Conservation (phyloP, 2,888 invertebrate species). For the Plagodis dolabraria region DNA sequence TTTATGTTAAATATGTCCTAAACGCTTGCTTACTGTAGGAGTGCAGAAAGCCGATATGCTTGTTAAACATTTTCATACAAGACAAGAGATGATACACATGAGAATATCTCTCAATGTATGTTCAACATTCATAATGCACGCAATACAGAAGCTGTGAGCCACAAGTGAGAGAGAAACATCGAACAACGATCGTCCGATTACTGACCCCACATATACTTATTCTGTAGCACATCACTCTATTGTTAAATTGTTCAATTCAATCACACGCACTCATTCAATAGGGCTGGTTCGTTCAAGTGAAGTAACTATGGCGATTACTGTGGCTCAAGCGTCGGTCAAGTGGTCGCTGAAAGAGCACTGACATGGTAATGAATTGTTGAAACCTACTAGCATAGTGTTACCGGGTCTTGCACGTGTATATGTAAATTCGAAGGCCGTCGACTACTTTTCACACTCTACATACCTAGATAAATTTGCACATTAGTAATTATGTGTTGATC, state of each 20-base stretch:
- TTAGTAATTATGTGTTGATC: constrained; percentile 1
- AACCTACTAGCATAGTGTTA: background rate
- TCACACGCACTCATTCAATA: constrained; percentile 22
- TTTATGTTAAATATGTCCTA: too few relatives aligned
- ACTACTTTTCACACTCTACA: constrained; percentile 22
- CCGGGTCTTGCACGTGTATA: constrained; percentile 12
- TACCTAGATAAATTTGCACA: constrained; percentile 8
- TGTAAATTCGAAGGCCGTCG: constrained; percentile 12
- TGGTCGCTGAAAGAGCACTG: constrained; percentile 3
- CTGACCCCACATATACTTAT: constrained; percentile 43
- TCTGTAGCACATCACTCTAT: constrained; percentile 10
- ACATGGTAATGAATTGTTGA: background rate
- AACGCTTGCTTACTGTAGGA: too few relatives aligned
- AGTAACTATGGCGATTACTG: background rate
- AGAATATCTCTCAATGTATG: too few relatives aligned
- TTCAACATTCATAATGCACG: constrained; percentile 2
- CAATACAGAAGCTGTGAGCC: constrained; percentile 5
- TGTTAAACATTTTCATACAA: too few relatives aligned
- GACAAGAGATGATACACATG: too few relatives aligned
- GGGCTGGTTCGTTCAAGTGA: constrained; percentile 1
- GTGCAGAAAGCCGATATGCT: too few relatives aligned
- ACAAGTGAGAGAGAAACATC: constrained; percentile 7
- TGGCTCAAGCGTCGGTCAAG: constrained; percentile 11
- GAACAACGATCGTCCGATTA: constrained; percentile 50
- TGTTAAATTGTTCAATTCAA: constrained; percentile 19